phyloP scores from a whole-genome alignment of 2,113 vertebrate genomes.

The Leiothrix lutea region DNA sequence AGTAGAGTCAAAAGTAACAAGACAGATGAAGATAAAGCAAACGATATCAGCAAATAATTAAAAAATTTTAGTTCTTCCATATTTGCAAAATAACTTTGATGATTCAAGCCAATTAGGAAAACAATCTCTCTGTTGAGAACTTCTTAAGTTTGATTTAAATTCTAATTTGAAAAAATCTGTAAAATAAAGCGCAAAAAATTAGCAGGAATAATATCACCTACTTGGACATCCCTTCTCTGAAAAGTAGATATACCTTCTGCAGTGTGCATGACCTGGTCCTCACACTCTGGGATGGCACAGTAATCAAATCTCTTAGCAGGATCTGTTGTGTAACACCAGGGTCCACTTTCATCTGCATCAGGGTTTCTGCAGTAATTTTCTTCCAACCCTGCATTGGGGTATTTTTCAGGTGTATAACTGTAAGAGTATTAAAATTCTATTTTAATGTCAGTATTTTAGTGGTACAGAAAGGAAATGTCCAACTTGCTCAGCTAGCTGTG shows the following conservation, averaged over 20 bases:
- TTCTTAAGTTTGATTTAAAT: neutral
- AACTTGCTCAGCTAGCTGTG: neutral
- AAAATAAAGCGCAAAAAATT: neutral
- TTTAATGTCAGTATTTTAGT: neutral
- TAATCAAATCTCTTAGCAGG: slow-evolving; percentile 79
- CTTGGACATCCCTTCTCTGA: neutral
- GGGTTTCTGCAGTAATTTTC: slow-evolving; percentile 93
- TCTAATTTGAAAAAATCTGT: neutral
- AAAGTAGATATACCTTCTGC: neutral
- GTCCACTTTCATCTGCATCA: slow-evolving; percentile 78
- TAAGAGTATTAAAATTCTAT: neutral
- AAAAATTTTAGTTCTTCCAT: neutral
- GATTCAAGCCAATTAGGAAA: neutral
- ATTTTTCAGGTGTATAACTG: slow-evolving; percentile 55
- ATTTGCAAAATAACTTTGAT: neutral
- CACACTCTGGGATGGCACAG: slow-evolving; percentile 85
- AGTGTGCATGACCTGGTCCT: neutral
- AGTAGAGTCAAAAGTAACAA: neutral
- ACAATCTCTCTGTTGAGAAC: neutral
- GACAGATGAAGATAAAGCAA: neutral
- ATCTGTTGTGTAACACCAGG: slow-evolving; percentile 95
- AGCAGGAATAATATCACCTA: neutral
- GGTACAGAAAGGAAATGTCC: neutral
- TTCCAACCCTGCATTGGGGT: slow-evolving; percentile 73
- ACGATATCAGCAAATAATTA: neutral